Conservation (phyloP, 2,113 vertebrate genomes). For the Pangasianodon hypophthalmus region DNA sequence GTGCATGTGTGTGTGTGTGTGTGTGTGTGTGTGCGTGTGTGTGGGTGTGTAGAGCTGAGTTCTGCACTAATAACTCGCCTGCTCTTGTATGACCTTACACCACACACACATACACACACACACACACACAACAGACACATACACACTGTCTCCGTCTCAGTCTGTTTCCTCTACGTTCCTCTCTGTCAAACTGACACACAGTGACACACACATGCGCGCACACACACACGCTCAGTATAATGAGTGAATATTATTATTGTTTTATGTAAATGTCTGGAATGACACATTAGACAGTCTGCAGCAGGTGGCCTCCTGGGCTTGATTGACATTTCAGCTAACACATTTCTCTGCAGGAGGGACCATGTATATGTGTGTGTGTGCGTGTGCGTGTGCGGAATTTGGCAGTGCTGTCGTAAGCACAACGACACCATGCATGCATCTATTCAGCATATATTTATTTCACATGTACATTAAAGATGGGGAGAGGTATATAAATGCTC, state of each 20-base stretch:
- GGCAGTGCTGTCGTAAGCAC: background rate
- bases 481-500: background rate
- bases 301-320: constrained; percentile 39
- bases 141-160: constrained; percentile 6
- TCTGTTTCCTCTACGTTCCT: constrained; percentile 18
- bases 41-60: background rate
- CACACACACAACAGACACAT: constrained; percentile 14
- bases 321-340: constrained; percentile 33
- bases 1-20: background rate
- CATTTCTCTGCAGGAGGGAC: background rate
- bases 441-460: constrained; percentile 3
- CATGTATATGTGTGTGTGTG: background rate
- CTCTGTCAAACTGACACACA: constrained; percentile 8
- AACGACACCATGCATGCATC: background rate
- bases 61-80: constrained; percentile 23
- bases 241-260: constrained; percentile 41
- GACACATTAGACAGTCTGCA: constrained; percentile 32
- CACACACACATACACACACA: constrained; percentile 6
- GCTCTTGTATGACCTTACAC: constrained; percentile 9
- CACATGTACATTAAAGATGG: background rate
- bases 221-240: constrained; percentile 15
- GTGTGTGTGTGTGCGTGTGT: background rate
- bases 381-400: background rate
- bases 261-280: constrained; percentile 40
- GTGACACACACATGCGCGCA: background rate